Base-by-base conservation (phyloP, 2,113 vertebrate species). In the Podarcis cretensis region DNA sequence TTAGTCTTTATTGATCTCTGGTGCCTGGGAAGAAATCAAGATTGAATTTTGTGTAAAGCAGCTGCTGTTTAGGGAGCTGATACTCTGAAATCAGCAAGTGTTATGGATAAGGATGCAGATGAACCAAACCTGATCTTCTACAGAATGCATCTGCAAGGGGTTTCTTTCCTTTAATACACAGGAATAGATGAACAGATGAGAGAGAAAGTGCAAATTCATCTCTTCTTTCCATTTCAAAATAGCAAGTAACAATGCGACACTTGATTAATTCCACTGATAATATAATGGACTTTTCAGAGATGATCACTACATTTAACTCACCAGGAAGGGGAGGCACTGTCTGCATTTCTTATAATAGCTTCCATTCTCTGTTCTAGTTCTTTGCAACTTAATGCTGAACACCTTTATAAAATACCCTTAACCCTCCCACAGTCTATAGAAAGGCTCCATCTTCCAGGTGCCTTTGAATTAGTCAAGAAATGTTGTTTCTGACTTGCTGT, bases 1-100 rank as follows among this genome's bases (percentile, higher is more conserved):
- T 92, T 84, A 92, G 84, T 89, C 85, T 63, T 91, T 90, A 91
- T 89, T 89, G 87, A 93, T 94, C 76, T 92, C 85, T 87, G 2
- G n/a, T 3, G 87, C 59, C 79, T 87, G 81, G 43, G 27, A 69
- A 40, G 40, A 32, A 91, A 30, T 84, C 57, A 16, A 83, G 86
- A 69, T 86, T 87, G 81, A 78, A 10, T 80, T 73, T 89, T 91
- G 80, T 73, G 91, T 76, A 85, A 32, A 91, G 86, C 25, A 91
- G 54, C 71, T 85, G 14, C 71, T 93, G 86, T 68, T 78, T 68
- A 35, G n/a, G n/a, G 21, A 57, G 8, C 63, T 78, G 91, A 85
- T 54, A 32, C 87, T 25, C 69, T 93, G 81, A 90, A 86, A 40
- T 79, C 90, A 90, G 84, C 74, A 80, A 89, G 65, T 83, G 80